Evolutionary conservation across 2,888 invertebrate species (phyloP), one percentile per base, ranked within the genome.

Genomic region (Drosophila neutralis): DNA sequence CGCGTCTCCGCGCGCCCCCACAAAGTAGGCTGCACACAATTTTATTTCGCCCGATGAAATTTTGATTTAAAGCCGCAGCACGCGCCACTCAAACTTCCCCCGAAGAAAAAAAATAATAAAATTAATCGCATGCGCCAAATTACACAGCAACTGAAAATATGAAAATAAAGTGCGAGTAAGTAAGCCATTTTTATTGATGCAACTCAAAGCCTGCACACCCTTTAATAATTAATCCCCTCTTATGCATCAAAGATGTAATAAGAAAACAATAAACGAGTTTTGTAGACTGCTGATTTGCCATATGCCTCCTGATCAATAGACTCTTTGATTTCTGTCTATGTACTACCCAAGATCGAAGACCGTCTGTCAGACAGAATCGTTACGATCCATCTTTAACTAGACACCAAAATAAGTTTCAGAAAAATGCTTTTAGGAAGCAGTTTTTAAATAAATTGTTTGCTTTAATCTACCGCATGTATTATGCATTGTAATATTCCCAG

Each of bases 111-210:
- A 40, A 24, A 40, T 38, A 56, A 51, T 27, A 60, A 31, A 75
- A 73, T 71, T 85, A 87, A 89, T 89, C 74, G 72, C 78, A 69
- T 76, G 59, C 86, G 86, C 76, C 81, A 87, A 86, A 89, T 86
- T 89, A 78, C 82, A 80, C 88, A 82, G 40, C 59, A 71, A 62
- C 56, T 7, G 70, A 70, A 77, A 75, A 74, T 69, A 51, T 69
- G 40, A 49, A 63, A 60, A 67, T 45, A 36, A 54, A 62, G 48
- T 61, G 24, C 24, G 31, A 33, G 31, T 13, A 56, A 45, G 33
- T 1, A 18, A 33, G 4, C 3, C 24, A 40, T 27, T 7, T 35
- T 18, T 21, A 21, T 10, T 40, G 13, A 18, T 18, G 5, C 0
- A 7, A 31, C 24, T 40, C 51, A 60, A 57, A 56, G 18, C 0